Evolutionary conservation across 2,888 invertebrate species (phyloP).

Genomic region (Scaeva pyrastri): DNA sequence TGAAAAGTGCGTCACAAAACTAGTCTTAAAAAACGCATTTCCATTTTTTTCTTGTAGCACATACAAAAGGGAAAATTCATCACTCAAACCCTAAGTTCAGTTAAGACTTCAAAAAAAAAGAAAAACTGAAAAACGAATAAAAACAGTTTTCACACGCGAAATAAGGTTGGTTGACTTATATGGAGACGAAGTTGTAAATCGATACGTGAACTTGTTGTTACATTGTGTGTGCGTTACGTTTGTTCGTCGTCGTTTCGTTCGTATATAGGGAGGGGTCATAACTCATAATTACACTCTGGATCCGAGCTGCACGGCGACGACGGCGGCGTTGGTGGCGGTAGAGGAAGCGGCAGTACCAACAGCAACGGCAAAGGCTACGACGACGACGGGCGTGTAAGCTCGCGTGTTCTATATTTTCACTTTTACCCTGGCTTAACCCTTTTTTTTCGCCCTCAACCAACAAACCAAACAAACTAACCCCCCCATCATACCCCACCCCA

Average conservation of each 20-base stretch:
- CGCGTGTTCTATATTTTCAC: constrained; percentile 54
- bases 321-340: neutral
- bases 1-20: constrained; percentile 43
- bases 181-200: constrained; percentile 69
- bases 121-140: constrained; percentile 37
- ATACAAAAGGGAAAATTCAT: neutral
- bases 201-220: constrained; percentile 75
- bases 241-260: constrained; percentile 29
- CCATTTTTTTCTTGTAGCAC: neutral
- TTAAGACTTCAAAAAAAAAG: constrained; percentile 1
- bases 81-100: neutral
- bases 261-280: constrained; percentile 68
- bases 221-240: constrained; percentile 59
- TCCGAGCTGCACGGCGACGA: constrained; percentile 25
- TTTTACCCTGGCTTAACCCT: constrained; percentile 43
- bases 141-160: constrained; percentile 69
- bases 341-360: too few relatives aligned
- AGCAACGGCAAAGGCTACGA: constrained; percentile 8
- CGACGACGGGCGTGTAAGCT: constrained; percentile 39
- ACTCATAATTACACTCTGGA: constrained; percentile 67
- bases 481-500: constrained; percentile 12
- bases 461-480: neutral
- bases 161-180: constrained; percentile 73
- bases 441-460: neutral
- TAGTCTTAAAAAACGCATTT: constrained; percentile 36